phyloP scores from a whole-genome alignment of 2,113 vertebrate species.

The Athene noctua region DNA sequence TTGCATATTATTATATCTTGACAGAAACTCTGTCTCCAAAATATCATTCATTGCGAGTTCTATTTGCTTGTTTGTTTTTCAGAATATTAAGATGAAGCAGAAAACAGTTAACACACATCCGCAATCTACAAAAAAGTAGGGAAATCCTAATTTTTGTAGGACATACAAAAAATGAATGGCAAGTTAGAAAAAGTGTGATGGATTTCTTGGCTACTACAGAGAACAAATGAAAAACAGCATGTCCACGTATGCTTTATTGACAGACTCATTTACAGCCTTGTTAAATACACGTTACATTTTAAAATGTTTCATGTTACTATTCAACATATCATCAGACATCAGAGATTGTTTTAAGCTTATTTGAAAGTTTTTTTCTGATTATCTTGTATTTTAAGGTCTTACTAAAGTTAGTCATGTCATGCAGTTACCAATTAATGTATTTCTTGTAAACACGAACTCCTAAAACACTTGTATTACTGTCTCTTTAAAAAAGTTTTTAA shows the following conservation, averaged over 20 bases:
- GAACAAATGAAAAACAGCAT: background rate
- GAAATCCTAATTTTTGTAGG: background rate
- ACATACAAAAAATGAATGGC: background rate
- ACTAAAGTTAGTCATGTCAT: background rate
- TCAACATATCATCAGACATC: background rate
- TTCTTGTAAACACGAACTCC: background rate
- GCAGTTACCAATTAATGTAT: background rate
- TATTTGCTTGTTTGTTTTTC: background rate
- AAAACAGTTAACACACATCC: background rate
- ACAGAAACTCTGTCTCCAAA: background rate
- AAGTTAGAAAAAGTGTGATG: background rate
- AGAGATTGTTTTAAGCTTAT: background rate
- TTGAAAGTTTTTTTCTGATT: background rate
- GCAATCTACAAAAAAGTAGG: background rate
- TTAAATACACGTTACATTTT: background rate
- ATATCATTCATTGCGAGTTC: background rate
- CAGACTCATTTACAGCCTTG: background rate
- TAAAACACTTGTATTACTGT: background rate
- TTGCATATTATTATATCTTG: slow-evolving; percentile 1
- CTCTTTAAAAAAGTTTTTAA: background rate
- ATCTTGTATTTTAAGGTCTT: background rate
- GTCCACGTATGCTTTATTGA: background rate
- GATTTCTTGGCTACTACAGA: background rate
- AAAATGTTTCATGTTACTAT: background rate
- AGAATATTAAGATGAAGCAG: background rate